Conservation (phyloP, 2,888 invertebrate species). For the Nemotelus nigrinus region DNA sequence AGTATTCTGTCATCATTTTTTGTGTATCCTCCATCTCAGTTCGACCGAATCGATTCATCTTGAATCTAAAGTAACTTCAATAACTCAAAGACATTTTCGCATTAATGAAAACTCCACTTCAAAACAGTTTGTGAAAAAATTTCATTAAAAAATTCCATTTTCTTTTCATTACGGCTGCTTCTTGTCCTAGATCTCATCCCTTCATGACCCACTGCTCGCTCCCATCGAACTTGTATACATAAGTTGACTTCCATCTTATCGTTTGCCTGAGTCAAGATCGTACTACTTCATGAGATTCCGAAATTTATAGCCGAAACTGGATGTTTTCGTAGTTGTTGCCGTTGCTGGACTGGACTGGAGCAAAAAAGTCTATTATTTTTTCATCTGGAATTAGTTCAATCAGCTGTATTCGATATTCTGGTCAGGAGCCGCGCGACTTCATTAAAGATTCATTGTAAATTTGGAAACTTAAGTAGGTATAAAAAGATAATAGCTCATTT, state of each 20-base stretch:
- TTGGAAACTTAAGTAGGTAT: conserved; percentile 17
- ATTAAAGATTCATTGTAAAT: conserved; percentile 41
- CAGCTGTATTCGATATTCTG: conserved; percentile 34
- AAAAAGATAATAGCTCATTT: conserved; percentile 37
- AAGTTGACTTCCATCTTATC: no score
- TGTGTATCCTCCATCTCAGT: background rate
- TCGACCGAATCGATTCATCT: background rate
- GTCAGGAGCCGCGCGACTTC: conserved; percentile 17
- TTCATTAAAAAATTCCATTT: conserved; percentile 45
- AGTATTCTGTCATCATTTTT: conserved; percentile 1
- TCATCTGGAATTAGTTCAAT: conserved; percentile 23
- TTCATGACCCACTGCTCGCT: no score
- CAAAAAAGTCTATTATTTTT: background rate
- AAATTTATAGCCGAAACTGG: conserved; percentile 37
- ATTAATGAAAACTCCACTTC: conserved; percentile 39
- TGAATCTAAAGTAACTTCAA: background rate
- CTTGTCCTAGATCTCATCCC: background rate
- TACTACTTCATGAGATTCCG: conserved; percentile 4
- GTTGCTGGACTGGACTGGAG: no score
- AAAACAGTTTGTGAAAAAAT: conserved; percentile 40
- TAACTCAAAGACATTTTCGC: conserved; percentile 36
- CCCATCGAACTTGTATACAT: no score
- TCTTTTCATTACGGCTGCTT: conserved; percentile 15
- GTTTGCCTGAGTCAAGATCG: no score
- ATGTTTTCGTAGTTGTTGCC: conserved; percentile 17